Base-by-base conservation (phyloP, 2,797 vertebrate genomes). In the Scomberomorus guttatus region DNA sequence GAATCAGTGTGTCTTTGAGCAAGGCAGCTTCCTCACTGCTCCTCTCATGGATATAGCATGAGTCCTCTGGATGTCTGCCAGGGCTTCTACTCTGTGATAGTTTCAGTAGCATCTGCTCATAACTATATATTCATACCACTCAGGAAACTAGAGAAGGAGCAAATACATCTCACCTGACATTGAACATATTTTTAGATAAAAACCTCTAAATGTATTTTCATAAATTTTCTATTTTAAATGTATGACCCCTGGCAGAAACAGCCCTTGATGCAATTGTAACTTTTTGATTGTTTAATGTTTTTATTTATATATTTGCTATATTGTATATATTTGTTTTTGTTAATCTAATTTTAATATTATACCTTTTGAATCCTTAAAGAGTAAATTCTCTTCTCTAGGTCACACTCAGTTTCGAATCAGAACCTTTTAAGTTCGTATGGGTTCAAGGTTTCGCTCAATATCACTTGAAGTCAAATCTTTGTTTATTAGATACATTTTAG, bases 1-100 rank as follows among this genome's bases (percentile, higher is more conserved):
- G 60, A 59, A 71, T 65, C 72, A 71, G 27, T 27, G 48, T 66
- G 55, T 54, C 17, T 22, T 56, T 50, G 39, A 72, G 56, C 50
- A 25, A 67, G 20, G 72, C 73, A 76, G 67, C 62, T 50, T 69
- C 55, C 50, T n/a, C 48, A 0, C 48, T 37, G 13, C 44, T 46
- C 44, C 44, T 46, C 44, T 46, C 18, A 46, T 46, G 44, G 15
- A 46, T 46, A 46, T 5, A 46, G 44, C 15, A 46, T 44, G 42
- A 13, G 42, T 56, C 60, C 51, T 24, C 34, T 46, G 24, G 22
- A 48, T 65, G n/a, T 65, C 42, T 64, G 44, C n/a, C 65, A 42
- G 59, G 12, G 34, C 15, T 59, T 56, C n/a, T 24, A 61, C 24
- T 14, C 42, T 32, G 18, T 13, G 1, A 56, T 29, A 50, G 32